Percentiles rank a stretch among this genome's conserved stretches.
These are phyloP conservation scores for Sebastes alutus DNA, from an alignment of 2,797 vertebrate species.

Conservation along the genomic window DNA sequence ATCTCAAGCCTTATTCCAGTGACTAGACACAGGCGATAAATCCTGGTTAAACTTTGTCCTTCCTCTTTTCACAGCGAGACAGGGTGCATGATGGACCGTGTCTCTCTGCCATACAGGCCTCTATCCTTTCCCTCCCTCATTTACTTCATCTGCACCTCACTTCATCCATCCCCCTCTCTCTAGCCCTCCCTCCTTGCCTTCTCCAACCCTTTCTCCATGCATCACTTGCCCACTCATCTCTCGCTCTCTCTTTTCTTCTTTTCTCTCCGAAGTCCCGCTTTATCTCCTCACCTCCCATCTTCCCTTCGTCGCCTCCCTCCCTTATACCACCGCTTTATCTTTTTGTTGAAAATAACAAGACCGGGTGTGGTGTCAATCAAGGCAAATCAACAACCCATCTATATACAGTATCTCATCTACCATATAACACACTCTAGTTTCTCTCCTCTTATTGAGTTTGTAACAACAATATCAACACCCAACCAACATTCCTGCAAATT, in stretches of 20 bases:
- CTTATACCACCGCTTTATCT: background rate
- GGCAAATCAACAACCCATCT: background rate
- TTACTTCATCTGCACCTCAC: constrained; percentile 49
- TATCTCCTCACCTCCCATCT: background rate
- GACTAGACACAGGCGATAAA: constrained; percentile 74
- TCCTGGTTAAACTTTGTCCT: constrained; percentile 80
- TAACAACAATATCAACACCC: background rate
- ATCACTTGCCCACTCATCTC: constrained; percentile 38
- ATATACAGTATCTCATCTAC: background rate
- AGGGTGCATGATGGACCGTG: constrained; percentile 72
- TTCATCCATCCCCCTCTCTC: constrained; percentile 40
- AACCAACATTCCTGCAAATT: background rate
- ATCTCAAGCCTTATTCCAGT: constrained; percentile 66
- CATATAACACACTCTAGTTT: background rate
- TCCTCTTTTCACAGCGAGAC: constrained; percentile 73
- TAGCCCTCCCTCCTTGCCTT: constrained; percentile 25
- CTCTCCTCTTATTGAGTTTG: background rate
- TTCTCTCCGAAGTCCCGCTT: constrained; percentile 3
- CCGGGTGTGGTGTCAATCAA: background rate
- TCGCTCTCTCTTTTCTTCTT: background rate
- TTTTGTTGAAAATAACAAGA: background rate
- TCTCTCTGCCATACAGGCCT: constrained; percentile 57
- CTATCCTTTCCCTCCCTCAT: constrained; percentile 49
- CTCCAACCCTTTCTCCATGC: constrained; percentile 25
- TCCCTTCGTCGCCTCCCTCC: background rate